Conservation (phyloP, 2,113 vertebrate species). For the Lepidothrix coronata region DNA sequence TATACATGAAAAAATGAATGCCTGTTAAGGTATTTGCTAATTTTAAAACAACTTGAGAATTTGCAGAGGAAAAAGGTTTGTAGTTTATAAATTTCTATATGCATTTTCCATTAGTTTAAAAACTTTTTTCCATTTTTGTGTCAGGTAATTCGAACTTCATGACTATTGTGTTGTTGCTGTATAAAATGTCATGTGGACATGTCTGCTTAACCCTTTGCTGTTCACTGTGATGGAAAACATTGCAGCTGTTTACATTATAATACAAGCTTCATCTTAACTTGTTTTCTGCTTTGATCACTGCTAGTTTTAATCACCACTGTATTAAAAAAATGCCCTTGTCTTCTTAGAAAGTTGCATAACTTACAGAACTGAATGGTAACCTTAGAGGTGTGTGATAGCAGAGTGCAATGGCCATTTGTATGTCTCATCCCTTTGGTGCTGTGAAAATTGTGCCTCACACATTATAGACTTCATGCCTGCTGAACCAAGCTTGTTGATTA, state of each 20-base stretch:
- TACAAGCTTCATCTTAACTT: not conserved
- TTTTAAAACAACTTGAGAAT: not conserved
- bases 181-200: not conserved
- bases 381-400: not conserved
- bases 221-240: not conserved
- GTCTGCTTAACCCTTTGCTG: not conserved
- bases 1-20: not conserved
- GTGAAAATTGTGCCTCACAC: not conserved
- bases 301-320: not conserved
- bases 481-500: not conserved
- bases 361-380: not conserved
- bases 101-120: not conserved
- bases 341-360: not conserved
- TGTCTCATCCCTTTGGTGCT: not conserved
- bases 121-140: not conserved
- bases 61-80: not conserved
- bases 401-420: not conserved
- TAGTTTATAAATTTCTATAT: not conserved
- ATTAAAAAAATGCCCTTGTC: not conserved
- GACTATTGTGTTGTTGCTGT: not conserved
- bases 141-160: not conserved
- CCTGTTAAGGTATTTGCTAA: not conserved
- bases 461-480: not conserved
- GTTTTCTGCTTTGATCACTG: not conserved
- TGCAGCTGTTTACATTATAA: not conserved